Percentiles rank a stretch among this genome's conserved stretches.
phyloP scores from a whole-genome alignment of 2,113 vertebrate genomes.

The Felis chaus region DNA sequence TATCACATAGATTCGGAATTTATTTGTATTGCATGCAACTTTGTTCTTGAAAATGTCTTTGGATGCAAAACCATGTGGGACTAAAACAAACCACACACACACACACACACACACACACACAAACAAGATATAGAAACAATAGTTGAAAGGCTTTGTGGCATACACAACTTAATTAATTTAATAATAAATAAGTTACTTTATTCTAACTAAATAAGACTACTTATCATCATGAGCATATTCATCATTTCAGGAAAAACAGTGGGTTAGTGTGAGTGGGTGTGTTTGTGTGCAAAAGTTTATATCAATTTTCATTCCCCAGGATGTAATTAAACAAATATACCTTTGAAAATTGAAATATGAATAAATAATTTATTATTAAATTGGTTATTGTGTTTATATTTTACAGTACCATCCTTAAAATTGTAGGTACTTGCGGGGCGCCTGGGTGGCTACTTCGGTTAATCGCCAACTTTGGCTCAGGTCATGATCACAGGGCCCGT shows the following conservation, averaged over 20 bases:
- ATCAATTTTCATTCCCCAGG: neutral
- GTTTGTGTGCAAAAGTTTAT: neutral
- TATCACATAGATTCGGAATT: neutral
- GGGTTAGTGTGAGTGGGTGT: neutral
- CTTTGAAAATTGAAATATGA: neutral
- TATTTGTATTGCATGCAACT: accelerated
- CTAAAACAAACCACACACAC: neutral
- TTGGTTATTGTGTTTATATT: neutral
- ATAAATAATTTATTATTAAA: neutral
- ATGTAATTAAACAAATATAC: neutral
- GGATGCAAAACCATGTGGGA: neutral
- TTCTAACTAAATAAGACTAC: neutral
- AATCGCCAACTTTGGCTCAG: too few relatives aligned
- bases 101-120: too few relatives aligned
- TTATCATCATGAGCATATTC: neutral
- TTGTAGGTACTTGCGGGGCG: neutral
- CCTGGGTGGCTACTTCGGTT: too few relatives aligned
- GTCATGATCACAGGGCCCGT: too few relatives aligned
- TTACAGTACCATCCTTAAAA: neutral
- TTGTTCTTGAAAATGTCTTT: neutral
- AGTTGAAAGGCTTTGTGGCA: neutral
- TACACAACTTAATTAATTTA: neutral
- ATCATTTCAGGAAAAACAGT: neutral
- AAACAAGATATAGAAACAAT: neutral
- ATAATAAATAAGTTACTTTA: neutral